Conservation (phyloP, 2,888 invertebrate genomes). For the Nomada fucata region DNA sequence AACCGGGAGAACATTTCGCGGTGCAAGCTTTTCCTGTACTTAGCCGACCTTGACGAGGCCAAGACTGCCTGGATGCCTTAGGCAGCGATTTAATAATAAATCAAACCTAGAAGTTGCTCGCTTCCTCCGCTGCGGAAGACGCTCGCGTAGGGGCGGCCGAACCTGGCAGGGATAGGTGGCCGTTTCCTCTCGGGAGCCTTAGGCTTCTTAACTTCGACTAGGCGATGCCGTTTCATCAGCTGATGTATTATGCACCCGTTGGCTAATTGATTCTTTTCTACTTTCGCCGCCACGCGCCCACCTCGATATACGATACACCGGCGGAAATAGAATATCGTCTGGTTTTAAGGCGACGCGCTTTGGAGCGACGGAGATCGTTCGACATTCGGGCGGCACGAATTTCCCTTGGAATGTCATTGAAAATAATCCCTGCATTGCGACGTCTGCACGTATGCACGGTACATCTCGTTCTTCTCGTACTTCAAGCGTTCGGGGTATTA, state of each 20-base stretch:
- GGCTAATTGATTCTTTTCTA: constrained; percentile 79
- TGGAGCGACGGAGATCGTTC: background rate
- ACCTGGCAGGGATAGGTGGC: constrained; percentile 76
- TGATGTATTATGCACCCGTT: constrained; percentile 80
- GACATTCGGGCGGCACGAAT: too few species aligned
- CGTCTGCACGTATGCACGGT: too few species aligned
- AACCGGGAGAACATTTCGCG: constrained; percentile 59
- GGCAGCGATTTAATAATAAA: constrained; percentile 81
- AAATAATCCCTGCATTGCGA: too few species aligned
- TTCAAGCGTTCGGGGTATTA: too few species aligned
- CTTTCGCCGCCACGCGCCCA: constrained; percentile 30
- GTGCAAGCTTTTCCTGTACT: constrained; percentile 59
- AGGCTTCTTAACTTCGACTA: constrained; percentile 78
- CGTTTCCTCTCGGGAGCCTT: constrained; percentile 79
- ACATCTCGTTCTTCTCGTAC: too few species aligned
- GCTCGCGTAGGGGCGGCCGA: constrained; percentile 70
- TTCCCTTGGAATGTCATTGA: too few species aligned
- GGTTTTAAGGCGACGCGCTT: background rate
- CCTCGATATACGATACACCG: constrained; percentile 28
- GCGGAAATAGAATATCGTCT: too few species aligned
- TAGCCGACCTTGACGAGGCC: constrained; percentile 57
- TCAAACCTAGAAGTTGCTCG: constrained; percentile 79
- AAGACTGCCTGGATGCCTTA: constrained; percentile 56
- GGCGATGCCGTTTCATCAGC: constrained; percentile 67
- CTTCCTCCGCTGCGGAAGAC: constrained; percentile 77